These are phyloP conservation scores for Folsomia candida DNA, from an alignment of 2,888 invertebrate species.

Conservation along the genomic window DNA sequence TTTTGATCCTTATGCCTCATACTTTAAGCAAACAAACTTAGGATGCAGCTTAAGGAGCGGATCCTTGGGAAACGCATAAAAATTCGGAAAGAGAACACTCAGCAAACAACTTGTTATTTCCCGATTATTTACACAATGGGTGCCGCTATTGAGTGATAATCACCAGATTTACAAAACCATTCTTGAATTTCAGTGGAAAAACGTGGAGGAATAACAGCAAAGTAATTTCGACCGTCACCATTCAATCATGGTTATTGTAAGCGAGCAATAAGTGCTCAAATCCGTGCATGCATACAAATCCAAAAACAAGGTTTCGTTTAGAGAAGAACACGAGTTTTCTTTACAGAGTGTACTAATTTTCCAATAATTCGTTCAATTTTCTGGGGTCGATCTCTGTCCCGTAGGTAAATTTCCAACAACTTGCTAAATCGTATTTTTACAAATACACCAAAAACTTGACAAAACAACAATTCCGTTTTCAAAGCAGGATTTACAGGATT, in stretches of 20 bases:
- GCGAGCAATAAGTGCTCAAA: too few species aligned
- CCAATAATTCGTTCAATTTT: not conserved
- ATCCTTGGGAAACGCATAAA: not conserved
- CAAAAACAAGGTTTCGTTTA: too few species aligned
- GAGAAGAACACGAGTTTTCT: not conserved
- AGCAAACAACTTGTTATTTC: conserved; percentile 15
- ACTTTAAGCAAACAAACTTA: not conserved
- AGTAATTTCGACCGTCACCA: too few species aligned
- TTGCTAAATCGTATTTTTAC: not conserved
- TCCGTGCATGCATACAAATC: too few species aligned
- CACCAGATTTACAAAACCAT: conserved; percentile 1
- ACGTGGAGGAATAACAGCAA: too few species aligned
- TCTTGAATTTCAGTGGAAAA: not conserved
- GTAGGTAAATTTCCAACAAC: not conserved
- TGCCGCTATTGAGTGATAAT: conserved; percentile 16
- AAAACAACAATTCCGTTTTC: not conserved
- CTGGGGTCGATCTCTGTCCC: not conserved
- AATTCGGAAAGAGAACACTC: conserved; percentile 8
- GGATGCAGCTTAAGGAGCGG: conserved; percentile 7
- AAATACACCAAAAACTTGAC: not conserved
- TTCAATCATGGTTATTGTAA: too few species aligned
- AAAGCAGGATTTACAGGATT: conserved; percentile 18
- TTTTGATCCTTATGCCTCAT: not conserved
- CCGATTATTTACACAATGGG: conserved; percentile 17
- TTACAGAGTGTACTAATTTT: not conserved